Percentiles rank a stretch among this genome's conserved stretches.
Evolutionary conservation across 1,140 invertebrate genomes (phyloP).

Genomic region (Lerema accius): DNA sequence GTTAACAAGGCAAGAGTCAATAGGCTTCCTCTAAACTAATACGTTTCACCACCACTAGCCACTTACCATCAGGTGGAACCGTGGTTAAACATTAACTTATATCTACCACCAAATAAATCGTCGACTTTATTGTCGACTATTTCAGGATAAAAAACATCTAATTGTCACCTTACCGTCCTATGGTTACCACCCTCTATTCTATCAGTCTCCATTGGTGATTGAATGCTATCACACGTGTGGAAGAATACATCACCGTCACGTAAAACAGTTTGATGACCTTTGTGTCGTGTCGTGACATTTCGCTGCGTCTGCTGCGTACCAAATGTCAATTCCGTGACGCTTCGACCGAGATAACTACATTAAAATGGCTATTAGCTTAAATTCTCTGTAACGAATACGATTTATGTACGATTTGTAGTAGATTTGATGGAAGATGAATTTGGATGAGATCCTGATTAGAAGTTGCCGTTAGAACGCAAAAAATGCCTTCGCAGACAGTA

Average conservation of each 20-base stretch:
- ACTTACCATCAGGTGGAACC: too few species aligned
- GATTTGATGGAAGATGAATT: constrained; percentile 4
- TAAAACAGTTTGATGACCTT: constrained; percentile 54
- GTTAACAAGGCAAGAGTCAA: too few species aligned
- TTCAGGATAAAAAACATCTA: too few species aligned
- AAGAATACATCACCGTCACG: constrained; percentile 31
- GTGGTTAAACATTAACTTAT: too few species aligned
- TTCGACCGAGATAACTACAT: constrained; percentile 47
- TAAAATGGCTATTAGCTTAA: constrained; percentile 44
- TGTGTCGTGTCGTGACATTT: constrained; percentile 61
- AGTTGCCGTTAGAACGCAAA: too few species aligned
- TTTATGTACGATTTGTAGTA: constrained; percentile 32
- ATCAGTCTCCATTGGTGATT: too few species aligned
- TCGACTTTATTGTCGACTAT: constrained; percentile 4
- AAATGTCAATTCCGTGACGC: constrained; percentile 73
- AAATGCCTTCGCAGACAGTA: too few species aligned
- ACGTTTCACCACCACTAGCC: too few species aligned
- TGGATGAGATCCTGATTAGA: not conserved
- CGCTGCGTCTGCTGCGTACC: constrained; percentile 59
- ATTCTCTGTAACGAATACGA: constrained; percentile 40
- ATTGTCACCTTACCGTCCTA: too few species aligned
- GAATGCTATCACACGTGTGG: constrained; percentile 14
- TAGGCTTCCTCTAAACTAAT: too few species aligned
- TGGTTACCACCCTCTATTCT: too few species aligned
- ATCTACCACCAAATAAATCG: too few species aligned